Evolutionary conservation across 2,888 invertebrate species (phyloP), one percentile per base, ranked within the genome.

Genomic region (Tenthredo notha): DNA sequence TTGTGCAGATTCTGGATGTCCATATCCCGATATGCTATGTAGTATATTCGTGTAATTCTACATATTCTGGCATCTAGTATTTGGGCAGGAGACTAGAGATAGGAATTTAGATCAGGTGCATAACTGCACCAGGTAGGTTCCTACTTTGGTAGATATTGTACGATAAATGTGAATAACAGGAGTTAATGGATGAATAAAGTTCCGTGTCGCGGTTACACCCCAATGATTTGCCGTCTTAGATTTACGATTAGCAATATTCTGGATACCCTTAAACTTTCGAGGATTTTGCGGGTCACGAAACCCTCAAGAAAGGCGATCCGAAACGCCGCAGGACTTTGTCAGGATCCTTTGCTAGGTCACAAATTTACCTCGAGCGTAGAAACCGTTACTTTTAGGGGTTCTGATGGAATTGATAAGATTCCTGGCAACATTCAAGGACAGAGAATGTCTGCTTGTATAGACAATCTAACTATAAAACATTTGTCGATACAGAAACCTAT

Each of bases 271-370:
- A 54, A 50, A 77, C 77, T 77, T 77, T 50, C 2, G 9, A 9
- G 77, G 50, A 77, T 54, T 77, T 74, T 29, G 40, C 43, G 74
- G 74, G 74, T 74, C 74, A 74, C 74, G 74, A 21, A 21, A 74
- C 74, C 74, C 74, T 40, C 43, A 25, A 74, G 74, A 25, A 74
- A 74, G 40, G 74, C 43, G 43, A 43, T 12, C 74, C 43, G 43
- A 40, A 74, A 74, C 74, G 74, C 74, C 74, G 43, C 74, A 43
- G 74, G 74, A 43, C 74, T 74, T 74, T 43, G 40, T 18, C 74
- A n/a, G 40, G 21, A 43, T 21, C 43, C 74, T 74, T 40, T 74
- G 21, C 74, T 74, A n/a, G 43, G 74, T 43, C 74, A 74, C 74
- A 74, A 74, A 74, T 74, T 40, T 25, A 74, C 43, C 74, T 43